phyloP scores from a whole-genome alignment of 2,888 invertebrate species.

The Cabera pusaria region DNA sequence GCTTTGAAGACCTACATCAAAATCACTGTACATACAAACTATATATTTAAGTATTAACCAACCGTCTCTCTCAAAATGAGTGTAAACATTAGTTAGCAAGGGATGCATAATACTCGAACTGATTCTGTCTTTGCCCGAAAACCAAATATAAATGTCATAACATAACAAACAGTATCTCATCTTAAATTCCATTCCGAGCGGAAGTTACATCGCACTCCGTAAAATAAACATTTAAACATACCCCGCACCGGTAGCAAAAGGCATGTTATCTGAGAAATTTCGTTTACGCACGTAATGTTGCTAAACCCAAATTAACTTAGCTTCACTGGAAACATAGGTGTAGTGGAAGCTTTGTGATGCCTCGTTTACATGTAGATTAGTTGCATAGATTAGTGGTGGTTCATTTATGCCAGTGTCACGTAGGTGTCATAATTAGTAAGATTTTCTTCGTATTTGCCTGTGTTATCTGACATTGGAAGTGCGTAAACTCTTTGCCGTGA shows the following conservation, averaged over 20 bases:
- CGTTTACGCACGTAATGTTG: constrained; percentile 30
- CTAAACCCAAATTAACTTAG: constrained; percentile 39
- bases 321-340: constrained; percentile 33
- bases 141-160: constrained; percentile 23
- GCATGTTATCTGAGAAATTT: constrained; percentile 29
- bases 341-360: constrained; percentile 25
- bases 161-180: constrained; percentile 21
- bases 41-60: background rate
- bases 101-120: constrained; percentile 20
- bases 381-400: too few relatives aligned
- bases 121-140: constrained; percentile 15
- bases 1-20: too few relatives aligned
- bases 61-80: constrained; percentile 1
- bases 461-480: too few relatives aligned
- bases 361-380: constrained; percentile 2
- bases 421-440: too few relatives aligned
- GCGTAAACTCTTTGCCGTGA: too few relatives aligned
- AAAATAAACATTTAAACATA: constrained; percentile 26
- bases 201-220: constrained; percentile 25
- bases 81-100: constrained; percentile 13
- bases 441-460: too few relatives aligned
- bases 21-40: background rate
- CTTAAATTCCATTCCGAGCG: constrained; percentile 14
- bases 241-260: constrained; percentile 19
- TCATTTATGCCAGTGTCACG: too few relatives aligned